phyloP scores from a whole-genome alignment of 2,113 vertebrate genomes.

The Hippocampus abdominalis region DNA sequence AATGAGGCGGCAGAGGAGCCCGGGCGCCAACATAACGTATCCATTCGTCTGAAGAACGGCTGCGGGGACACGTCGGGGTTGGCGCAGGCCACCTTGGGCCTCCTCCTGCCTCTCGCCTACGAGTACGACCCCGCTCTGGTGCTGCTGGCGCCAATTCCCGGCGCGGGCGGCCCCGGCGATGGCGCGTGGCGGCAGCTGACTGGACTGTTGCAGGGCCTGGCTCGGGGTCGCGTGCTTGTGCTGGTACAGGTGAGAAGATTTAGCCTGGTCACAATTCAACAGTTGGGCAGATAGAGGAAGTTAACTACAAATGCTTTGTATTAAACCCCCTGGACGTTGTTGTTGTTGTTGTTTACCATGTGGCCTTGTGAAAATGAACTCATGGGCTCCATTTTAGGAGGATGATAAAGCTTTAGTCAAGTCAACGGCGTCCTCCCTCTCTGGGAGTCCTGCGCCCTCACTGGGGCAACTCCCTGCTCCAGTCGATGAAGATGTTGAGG shows the following conservation, averaged over 20 bases:
- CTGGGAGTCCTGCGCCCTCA: conserved; percentile 53
- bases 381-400: conserved; percentile 27
- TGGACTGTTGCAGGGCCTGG: conserved; percentile 76
- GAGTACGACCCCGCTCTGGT: conserved; percentile 80
- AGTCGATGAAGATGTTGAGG: conserved; percentile 38
- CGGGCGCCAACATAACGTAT: conserved; percentile 64
- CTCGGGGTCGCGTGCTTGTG: conserved; percentile 75
- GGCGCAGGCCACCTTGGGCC: conserved; percentile 69
- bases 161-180: conserved; percentile 49
- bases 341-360: no score
- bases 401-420: conserved; percentile 35
- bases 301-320: no score
- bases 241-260: conserved; percentile 75
- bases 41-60: conserved; percentile 74
- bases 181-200: conserved; percentile 75
- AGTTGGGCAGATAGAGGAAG: no score
- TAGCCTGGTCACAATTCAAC: neutral
- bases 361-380: neutral
- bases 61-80: conserved; percentile 68
- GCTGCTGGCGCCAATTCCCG: conserved; percentile 68
- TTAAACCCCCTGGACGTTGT: no score
- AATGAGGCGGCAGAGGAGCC: conserved; percentile 42
- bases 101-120: conserved; percentile 86
- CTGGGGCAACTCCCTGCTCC: conserved; percentile 47
- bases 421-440: conserved; percentile 59